phyloP scores from a whole-genome alignment of 1,140 invertebrate species.

The Drosophila varians region DNA sequence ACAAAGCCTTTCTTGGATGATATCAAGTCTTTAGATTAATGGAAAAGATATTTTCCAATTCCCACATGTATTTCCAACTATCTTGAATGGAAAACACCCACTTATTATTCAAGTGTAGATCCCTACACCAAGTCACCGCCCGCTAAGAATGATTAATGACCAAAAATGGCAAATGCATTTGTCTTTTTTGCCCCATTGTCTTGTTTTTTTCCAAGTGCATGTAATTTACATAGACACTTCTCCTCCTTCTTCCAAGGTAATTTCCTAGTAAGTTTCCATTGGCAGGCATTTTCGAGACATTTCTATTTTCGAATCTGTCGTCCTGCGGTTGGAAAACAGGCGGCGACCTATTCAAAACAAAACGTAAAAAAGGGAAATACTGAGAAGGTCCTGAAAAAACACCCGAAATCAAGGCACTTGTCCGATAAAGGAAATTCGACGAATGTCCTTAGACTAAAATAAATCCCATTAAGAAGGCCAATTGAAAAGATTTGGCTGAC shows the following conservation, averaged over 20 bases:
- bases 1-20: too few relatives aligned
- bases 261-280: conserved; percentile 56
- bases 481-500: neutral
- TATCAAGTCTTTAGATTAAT: too few relatives aligned
- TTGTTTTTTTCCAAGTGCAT: conserved; percentile 18
- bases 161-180: neutral
- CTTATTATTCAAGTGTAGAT: neutral
- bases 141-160: conserved; percentile 41
- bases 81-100: too few relatives aligned
- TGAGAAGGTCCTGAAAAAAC: neutral
- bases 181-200: neutral
- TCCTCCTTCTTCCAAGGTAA: neutral
- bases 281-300: conserved; percentile 26
- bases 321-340: conserved; percentile 21
- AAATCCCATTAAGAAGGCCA: conserved; percentile 29
- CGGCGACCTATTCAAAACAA: too few relatives aligned
- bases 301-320: conserved; percentile 51
- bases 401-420: neutral
- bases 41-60: too few relatives aligned
- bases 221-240: conserved; percentile 33
- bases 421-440: neutral
- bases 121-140: conserved; percentile 8
- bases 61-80: too few relatives aligned
- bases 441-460: conserved; percentile 39
- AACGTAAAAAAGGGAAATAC: neutral